Conservation (phyloP, 2,797 vertebrate species). For the Cirrhinus mrigala region DNA sequence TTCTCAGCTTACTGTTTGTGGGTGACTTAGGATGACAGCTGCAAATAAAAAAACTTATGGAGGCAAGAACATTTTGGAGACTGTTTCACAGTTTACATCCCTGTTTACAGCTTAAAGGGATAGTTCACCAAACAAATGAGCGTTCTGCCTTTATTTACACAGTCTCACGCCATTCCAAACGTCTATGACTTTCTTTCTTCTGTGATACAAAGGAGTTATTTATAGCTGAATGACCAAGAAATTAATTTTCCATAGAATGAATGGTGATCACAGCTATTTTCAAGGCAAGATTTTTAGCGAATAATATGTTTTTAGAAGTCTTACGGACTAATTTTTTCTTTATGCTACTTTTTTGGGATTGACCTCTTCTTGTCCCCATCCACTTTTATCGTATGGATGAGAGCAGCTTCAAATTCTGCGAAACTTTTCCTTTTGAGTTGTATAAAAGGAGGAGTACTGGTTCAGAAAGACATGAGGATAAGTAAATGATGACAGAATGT, state of each 20-base stretch:
- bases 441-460: not conserved
- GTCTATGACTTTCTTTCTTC: not conserved
- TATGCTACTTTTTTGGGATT: not conserved
- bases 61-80: not conserved
- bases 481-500: not conserved
- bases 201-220: not conserved
- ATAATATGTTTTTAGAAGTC: not conserved
- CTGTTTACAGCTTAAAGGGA: not conserved
- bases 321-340: not conserved
- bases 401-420: not conserved
- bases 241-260: not conserved
- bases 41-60: constrained; percentile 43
- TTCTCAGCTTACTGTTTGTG: constrained; percentile 38
- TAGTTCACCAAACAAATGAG: not conserved
- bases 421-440: not conserved
- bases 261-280: not conserved
- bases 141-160: constrained; percentile 1
- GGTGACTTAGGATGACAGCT: constrained; percentile 27
- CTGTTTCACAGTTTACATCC: not conserved
- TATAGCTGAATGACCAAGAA: not conserved
- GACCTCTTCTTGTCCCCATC: not conserved
- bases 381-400: not conserved
- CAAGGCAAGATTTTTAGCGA: not conserved
- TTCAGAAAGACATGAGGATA: not conserved
- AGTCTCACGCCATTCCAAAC: not conserved